Evolutionary conservation across 2,113 vertebrate genomes (phyloP).

Genomic region (Callaeas wilsoni): DNA sequence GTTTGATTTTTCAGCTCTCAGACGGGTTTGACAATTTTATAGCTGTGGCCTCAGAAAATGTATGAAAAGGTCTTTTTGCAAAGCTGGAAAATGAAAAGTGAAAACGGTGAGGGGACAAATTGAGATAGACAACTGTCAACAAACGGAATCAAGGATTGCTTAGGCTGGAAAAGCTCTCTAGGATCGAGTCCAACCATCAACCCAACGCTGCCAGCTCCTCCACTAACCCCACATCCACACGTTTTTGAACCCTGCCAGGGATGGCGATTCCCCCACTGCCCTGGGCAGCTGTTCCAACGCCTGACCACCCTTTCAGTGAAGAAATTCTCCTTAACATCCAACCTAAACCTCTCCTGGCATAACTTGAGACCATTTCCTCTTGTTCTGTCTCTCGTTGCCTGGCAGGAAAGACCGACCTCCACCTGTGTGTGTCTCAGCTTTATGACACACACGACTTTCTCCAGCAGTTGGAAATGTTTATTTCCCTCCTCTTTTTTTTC

Average conservation of each 20-base stretch:
- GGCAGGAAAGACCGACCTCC: fast-evolving
- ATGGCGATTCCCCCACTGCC: neutral
- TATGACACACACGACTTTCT: fast-evolving
- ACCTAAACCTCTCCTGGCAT: neutral
- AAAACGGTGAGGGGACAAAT: neutral
- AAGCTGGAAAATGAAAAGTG: fast-evolving
- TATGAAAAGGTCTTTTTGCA: neutral
- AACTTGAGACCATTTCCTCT: neutral
- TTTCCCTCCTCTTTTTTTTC: neutral
- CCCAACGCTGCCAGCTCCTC: too few species aligned
- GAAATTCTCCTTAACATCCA: too few species aligned
- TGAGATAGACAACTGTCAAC: neutral
- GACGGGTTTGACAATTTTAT: neutral
- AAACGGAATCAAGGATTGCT: neutral
- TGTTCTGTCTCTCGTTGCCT: fast-evolving
- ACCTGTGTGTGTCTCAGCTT: neutral
- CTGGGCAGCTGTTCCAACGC: neutral
- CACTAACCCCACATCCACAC: fast-evolving
- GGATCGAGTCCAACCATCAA: fast-evolving
- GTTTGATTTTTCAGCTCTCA: neutral
- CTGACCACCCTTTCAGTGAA: neutral
- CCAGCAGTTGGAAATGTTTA: neutral
- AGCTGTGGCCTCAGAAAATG: neutral
- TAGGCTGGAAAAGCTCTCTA: neutral
- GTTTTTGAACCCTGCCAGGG: neutral